Percentiles rank a stretch among this genome's conserved stretches.
Conservation (phyloP, 2,113 vertebrate species). For the Dipodomys spectabilis region DNA sequence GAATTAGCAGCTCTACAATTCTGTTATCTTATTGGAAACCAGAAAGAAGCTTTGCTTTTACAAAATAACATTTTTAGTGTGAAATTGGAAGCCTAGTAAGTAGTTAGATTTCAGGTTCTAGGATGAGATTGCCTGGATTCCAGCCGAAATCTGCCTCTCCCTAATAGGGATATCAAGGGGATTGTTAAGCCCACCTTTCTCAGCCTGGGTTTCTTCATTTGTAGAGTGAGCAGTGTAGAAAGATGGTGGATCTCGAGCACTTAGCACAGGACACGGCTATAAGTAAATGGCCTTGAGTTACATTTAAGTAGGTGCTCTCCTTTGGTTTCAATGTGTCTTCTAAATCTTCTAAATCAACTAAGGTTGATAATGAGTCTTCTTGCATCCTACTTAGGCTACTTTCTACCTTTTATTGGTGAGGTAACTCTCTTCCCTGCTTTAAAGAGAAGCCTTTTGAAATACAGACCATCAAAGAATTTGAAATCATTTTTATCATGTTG, state of each 20-base stretch:
- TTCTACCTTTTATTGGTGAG: constrained; percentile 40
- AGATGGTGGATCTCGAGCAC: background rate
- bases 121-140: background rate
- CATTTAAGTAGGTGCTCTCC: background rate
- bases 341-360: constrained; percentile 11
- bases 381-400: constrained; percentile 48
- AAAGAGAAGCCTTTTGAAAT: constrained; percentile 28
- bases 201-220: background rate
- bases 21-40: background rate
- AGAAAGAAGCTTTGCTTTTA: background rate
- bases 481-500: constrained; percentile 27
- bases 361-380: background rate
- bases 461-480: background rate
- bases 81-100: background rate
- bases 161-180: background rate
- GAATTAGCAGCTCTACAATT: background rate
- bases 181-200: background rate
- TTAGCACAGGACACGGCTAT: background rate
- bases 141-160: background rate
- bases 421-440: constrained; percentile 14
- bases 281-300: background rate
- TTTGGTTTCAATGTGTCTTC: constrained; percentile 5
- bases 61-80: background rate
- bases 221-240: background rate
- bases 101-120: constrained; percentile 1